Base-by-base conservation (phyloP, 1,140 invertebrate genomes). In the Drosophila truncata region DNA sequence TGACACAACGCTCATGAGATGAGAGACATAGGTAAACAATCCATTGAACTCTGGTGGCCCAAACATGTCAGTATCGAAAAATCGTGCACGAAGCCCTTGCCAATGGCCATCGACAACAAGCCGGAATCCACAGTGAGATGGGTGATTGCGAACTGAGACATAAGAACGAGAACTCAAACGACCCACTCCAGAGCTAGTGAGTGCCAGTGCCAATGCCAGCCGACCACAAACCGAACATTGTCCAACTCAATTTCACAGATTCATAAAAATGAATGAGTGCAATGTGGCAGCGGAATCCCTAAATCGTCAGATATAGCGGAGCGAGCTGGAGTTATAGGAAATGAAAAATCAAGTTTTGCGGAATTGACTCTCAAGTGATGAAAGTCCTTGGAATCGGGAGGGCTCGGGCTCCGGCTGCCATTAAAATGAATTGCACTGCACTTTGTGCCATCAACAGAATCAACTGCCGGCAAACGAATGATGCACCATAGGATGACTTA, bases 401-500 rank as follows among this genome's bases (percentile, higher is more conserved):
- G 31, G 20, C 33, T 10, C 13, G 18, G 13, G 1, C 20, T 3
- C 20, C 58, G 76, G 77, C 67, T 47, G 54, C 82, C 80, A 91
- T 91, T 91, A 91, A 91, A 91, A 91, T 91, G 87, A 91, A 91
- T 91, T 91, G 87, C 87, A 78, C 87, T 91, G 87, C 87, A 91
- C 84, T 91, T 91, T 91, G 87, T 91, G 87, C 87, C 87, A 91
- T 91, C 87, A 91, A 91, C 87, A 91, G 87, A 85, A 88, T 85
- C 84, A 88, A 88, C 84, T 90, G 65, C 78, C 78, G 81, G 67
- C 81, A 61, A 82, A 82, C 82, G 83, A 80, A 82, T 87, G 83
- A 87, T 87, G 83, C 83, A 87, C 79, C 83, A 82, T 70, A 65
- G 84, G 39, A 88, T 87, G 83, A 87, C 71, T 87, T 88, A 87